phyloP scores from a whole-genome alignment of 2,797 vertebrate genomes.

The Lacerta bilineata region DNA sequence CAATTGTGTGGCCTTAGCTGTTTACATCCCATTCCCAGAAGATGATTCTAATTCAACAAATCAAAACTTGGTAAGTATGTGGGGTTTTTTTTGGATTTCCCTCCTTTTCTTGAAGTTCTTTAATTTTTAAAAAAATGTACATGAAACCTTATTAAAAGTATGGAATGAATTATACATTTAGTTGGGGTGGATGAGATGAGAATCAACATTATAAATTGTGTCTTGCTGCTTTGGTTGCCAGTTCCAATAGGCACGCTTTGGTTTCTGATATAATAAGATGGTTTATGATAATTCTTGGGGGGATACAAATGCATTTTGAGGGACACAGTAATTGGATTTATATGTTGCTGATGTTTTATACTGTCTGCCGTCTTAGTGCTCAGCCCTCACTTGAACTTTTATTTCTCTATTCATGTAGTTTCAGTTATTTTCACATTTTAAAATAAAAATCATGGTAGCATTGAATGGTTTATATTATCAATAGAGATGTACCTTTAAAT shows the following conservation, averaged over 20 bases:
- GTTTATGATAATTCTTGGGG: constrained; percentile 54
- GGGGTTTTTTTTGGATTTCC: constrained; percentile 2
- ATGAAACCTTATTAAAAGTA: neutral
- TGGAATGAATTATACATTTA: constrained; percentile 31
- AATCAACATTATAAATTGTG: constrained; percentile 3
- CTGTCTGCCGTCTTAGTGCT: constrained; percentile 34
- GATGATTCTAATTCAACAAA: constrained; percentile 99
- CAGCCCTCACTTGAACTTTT: constrained; percentile 30
- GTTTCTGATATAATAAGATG: constrained; percentile 44
- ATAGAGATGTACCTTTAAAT: constrained; percentile 21
- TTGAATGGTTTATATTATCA: constrained; percentile 23
- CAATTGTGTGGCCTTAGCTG: constrained; percentile 99
- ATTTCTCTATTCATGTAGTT: constrained; percentile 25
- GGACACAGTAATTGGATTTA: constrained; percentile 23
- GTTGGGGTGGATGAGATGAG: neutral
- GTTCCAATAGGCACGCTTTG: constrained; percentile 22
- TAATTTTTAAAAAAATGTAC: constrained; percentile 12
- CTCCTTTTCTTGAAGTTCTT: constrained; percentile 11
- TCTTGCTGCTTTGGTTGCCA: neutral
- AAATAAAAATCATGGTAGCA: constrained; percentile 21
- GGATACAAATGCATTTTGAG: constrained; percentile 27
- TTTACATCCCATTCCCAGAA: constrained; percentile 98
- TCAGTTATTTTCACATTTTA: constrained; percentile 39
- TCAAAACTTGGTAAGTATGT: constrained; percentile 96
- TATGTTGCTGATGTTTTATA: constrained; percentile 55